phyloP scores from a whole-genome alignment of 2,113 vertebrate species.

The Sinocyclocheilus anophthalmus region DNA sequence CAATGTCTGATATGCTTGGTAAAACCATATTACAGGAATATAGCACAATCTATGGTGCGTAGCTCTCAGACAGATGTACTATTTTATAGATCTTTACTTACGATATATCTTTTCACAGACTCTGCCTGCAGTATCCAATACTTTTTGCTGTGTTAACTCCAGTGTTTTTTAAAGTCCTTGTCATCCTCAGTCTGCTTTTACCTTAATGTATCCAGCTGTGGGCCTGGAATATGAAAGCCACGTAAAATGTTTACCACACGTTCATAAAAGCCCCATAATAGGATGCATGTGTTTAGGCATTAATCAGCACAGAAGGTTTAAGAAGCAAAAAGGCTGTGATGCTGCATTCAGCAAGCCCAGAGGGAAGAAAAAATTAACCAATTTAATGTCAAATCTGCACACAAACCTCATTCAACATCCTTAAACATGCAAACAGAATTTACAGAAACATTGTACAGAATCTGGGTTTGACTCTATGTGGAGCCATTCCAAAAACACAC shows the following conservation, averaged over 20 bases:
- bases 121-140: conserved; percentile 7
- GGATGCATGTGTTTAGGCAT: not conserved
- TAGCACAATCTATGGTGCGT: conserved; percentile 10
- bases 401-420: conserved; percentile 70
- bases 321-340: conserved; percentile 7
- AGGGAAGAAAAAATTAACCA: conserved; percentile 71
- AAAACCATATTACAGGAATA: conserved; percentile 35
- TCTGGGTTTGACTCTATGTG: conserved; percentile 40
- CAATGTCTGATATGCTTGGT: conserved; percentile 22
- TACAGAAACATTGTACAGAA: conserved; percentile 62
- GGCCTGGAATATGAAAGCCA: not conserved
- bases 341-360: conserved; percentile 44
- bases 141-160: conserved; percentile 19
- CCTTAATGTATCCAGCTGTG: not conserved
- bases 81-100: conserved; percentile 30
- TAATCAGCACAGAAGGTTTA: not conserved
- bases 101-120: conserved; percentile 10
- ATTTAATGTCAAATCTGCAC: conserved; percentile 72
- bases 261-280: not conserved
- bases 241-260: not conserved
- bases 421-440: conserved; percentile 71
- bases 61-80: conserved; percentile 27
- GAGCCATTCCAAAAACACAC: conserved; percentile 10
- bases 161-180: not conserved
- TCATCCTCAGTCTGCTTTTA: conserved; percentile 13